These are phyloP conservation scores for Nymphalis polychloros DNA, from an alignment of 2,888 invertebrate genomes.

Conservation along the genomic window DNA sequence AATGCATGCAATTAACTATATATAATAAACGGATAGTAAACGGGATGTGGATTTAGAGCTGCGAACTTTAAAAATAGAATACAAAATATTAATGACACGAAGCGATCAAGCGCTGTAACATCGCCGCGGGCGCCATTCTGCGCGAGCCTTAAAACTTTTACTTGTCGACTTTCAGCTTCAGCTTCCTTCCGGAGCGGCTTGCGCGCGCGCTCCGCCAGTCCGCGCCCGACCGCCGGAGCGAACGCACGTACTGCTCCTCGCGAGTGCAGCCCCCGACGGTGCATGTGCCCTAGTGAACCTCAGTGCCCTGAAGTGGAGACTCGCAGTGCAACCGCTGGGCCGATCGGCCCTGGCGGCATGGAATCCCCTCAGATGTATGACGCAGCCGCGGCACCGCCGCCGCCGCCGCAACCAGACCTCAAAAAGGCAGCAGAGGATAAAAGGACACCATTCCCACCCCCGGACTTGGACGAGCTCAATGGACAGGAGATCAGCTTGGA, in stretches of 20 bases:
- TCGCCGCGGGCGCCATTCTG: slow-evolving; percentile 36
- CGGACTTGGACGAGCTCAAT: slow-evolving; percentile 93
- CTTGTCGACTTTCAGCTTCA: slow-evolving; percentile 71
- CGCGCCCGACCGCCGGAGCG: slow-evolving; percentile 65
- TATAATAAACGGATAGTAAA: background rate
- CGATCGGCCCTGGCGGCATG: slow-evolving; percentile 83
- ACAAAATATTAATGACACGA: slow-evolving; percentile 7
- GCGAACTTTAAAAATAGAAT: slow-evolving; percentile 17
- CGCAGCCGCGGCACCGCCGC: slow-evolving; percentile 83
- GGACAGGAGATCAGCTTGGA: slow-evolving; percentile 96
- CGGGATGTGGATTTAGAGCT: slow-evolving; percentile 8
- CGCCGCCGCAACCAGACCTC: slow-evolving; percentile 83
- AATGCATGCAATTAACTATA: too few species aligned
- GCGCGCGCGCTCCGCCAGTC: slow-evolving; percentile 61
- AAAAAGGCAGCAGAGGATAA: slow-evolving; percentile 84
- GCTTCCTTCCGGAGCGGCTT: slow-evolving; percentile 78
- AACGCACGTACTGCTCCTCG: slow-evolving; percentile 54
- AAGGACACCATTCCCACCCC: slow-evolving; percentile 88
- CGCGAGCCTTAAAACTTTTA: slow-evolving; percentile 62
- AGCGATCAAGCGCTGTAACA: background rate
- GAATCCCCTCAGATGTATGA: slow-evolving; percentile 95
- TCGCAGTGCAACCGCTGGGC: slow-evolving; percentile 75
- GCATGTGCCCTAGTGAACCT: slow-evolving; percentile 72
- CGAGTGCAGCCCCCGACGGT: slow-evolving; percentile 49
- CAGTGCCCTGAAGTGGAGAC: slow-evolving; percentile 80